These are phyloP conservation scores for Axinella damicornis DNA, from an alignment of 37 sponge, comb jelly and placozoan genomes.

Conservation along the genomic window DNA sequence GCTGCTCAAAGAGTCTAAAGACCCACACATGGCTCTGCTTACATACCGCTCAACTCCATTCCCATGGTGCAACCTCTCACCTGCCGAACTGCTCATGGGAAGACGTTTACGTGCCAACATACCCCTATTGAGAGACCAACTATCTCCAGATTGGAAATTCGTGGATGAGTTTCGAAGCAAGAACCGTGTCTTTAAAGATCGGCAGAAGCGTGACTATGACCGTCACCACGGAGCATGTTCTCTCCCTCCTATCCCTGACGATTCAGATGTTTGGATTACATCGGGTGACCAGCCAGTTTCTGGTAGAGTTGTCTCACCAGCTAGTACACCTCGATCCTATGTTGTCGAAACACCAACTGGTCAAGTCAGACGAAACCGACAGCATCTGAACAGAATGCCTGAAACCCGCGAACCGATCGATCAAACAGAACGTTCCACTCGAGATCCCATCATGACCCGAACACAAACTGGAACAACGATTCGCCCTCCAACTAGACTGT, in stretches of 20 bases:
- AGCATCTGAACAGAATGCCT: background rate
- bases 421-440: no score
- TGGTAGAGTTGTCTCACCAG: constrained; percentile 7
- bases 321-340: background rate
- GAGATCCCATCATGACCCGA: no score
- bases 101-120: background rate
- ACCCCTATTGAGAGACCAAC: background rate
- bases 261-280: background rate
- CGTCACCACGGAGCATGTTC: background rate
- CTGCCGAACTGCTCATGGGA: constrained; percentile 53
- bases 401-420: background rate
- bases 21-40: constrained; percentile 29
- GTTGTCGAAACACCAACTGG: constrained; percentile 1
- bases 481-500: no score
- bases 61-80: constrained; percentile 47
- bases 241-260: background rate
- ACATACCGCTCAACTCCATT: constrained; percentile 41
- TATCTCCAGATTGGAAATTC: background rate
- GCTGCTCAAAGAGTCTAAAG: constrained; percentile 13
- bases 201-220: constrained; percentile 3
- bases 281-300: background rate
- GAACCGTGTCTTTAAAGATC: background rate
- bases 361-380: background rate
- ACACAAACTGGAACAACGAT: no score
- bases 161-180: background rate